These are phyloP conservation scores for Tragelaphus strepsiceros DNA, from an alignment of 2,113 vertebrate species.

Conservation along the genomic window DNA sequence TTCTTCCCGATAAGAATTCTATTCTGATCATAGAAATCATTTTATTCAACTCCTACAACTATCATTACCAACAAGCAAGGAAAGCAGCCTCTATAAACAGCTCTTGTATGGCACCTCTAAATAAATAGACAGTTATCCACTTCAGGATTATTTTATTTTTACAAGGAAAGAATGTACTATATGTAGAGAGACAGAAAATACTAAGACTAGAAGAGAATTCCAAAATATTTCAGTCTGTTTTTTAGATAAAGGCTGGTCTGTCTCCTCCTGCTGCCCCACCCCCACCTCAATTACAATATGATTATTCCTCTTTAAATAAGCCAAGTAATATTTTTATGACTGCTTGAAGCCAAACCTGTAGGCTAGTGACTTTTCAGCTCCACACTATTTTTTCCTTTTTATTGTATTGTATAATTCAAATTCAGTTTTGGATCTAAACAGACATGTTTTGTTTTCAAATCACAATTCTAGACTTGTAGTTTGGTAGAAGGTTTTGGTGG, in stretches of 20 bases:
- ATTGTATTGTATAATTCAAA: not conserved
- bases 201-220: not conserved
- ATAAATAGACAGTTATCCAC: not conserved
- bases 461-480: not conserved
- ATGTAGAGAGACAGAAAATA: not conserved
- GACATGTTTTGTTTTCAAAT: not conserved
- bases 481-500: not conserved
- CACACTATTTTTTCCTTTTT: not conserved
- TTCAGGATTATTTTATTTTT: not conserved
- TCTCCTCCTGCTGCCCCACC: not conserved
- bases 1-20: not conserved
- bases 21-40: not conserved
- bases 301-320: not conserved
- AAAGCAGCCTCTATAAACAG: not conserved
- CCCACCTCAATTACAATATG: not conserved
- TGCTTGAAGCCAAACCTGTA: not conserved
- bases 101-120: not conserved
- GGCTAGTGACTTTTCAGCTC: not conserved
- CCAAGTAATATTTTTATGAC: not conserved
- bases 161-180: not conserved
- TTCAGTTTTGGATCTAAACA: not conserved
- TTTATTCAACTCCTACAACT: not conserved
- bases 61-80: not conserved
- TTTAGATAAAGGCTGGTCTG: not conserved
- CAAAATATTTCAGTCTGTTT: not conserved